Conservation (phyloP, 2,113 vertebrate genomes). For the Nematolebias whitei region DNA sequence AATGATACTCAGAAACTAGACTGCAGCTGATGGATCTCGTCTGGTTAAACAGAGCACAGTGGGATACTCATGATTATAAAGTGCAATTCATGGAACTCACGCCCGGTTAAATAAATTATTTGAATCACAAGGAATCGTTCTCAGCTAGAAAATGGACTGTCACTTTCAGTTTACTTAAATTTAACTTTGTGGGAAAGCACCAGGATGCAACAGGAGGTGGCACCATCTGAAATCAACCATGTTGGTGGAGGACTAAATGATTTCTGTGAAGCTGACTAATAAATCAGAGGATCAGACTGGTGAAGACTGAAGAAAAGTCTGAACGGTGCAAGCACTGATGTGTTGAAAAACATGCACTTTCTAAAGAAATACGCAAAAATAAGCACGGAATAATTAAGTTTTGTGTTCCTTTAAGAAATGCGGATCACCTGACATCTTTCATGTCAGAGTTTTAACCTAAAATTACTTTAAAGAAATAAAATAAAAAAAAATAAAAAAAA, state of each 20-base stretch:
- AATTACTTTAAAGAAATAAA: too few relatives aligned
- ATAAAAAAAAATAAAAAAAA: too few relatives aligned
- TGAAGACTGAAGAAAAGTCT: neutral
- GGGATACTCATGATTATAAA: conserved; percentile 10
- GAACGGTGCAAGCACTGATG: too few relatives aligned
- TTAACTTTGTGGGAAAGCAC: conserved; percentile 12
- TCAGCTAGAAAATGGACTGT: conserved; percentile 31
- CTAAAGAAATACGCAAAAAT: too few relatives aligned
- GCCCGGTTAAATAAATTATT: conserved; percentile 7
- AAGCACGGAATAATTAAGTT: too few relatives aligned
- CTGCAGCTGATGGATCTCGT: conserved; percentile 25
- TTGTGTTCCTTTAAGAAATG: too few relatives aligned
- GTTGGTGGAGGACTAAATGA: neutral
- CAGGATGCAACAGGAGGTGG: conserved; percentile 1
- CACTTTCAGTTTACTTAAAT: conserved; percentile 30
- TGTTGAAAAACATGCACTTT: too few relatives aligned
- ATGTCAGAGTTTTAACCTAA: too few relatives aligned
- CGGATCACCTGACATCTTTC: too few relatives aligned
- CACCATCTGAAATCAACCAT: neutral
- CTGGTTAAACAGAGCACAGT: conserved; percentile 32
- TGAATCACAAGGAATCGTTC: conserved; percentile 19
- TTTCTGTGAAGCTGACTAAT: conserved; percentile 1
- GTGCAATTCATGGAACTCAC: conserved; percentile 2
- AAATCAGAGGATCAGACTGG: too few relatives aligned
- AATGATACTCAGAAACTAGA: conserved; percentile 15